Evolutionary conservation across 2,113 vertebrate species (phyloP), one percentile per base, ranked within the genome.

Genomic region (Phylloscopus whistleri): DNA sequence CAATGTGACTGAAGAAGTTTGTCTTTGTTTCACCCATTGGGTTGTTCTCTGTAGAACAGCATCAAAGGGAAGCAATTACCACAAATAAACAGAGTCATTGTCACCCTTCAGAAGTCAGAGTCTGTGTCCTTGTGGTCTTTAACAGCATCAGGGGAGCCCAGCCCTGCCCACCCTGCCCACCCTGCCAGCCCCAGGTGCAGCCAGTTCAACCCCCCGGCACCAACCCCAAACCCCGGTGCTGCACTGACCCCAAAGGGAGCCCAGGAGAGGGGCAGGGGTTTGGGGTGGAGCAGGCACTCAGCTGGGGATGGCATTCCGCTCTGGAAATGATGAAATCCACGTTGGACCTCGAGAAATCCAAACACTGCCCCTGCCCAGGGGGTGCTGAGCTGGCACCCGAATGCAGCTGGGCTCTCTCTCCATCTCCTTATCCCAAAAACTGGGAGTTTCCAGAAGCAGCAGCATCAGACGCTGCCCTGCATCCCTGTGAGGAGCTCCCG

Each of bases 321-420:
- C 48, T 39, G 4, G 24, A 70, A 66, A 16, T 31, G 13, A 21
- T 4, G 39, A 68, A 20, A 30, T 52, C 30, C 30, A 6, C 18
- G 2, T 0, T 13, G 35, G 9, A 46, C 16, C 17, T 49, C 8
- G 14, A 62, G 37, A 76, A 79, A 27, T 11, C 20, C 19, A 17
- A 7, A 7, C 27, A 2, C 13, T 43, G 82, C 56, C 17, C 16
- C 33, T 37, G 13, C 9, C 24, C 69, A 16, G 9, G 12, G 5
- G 44, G 46, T 58, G 20, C 64, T 44, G 37, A 46, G 41, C 30
- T n/a, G 31, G 66, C 62, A 27, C 28, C 8, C 0, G 0, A 23
- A 14, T 35, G 58, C 70, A n/a, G 14, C 26, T 15, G 23, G 37
- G 26, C 16, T 76, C 44, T 33, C 6, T 23, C 7, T 59, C 31